Evolutionary conservation across 2,113 vertebrate genomes (phyloP), one percentile per base, ranked within the genome.

Genomic region (Gadus chalcogrammus): DNA sequence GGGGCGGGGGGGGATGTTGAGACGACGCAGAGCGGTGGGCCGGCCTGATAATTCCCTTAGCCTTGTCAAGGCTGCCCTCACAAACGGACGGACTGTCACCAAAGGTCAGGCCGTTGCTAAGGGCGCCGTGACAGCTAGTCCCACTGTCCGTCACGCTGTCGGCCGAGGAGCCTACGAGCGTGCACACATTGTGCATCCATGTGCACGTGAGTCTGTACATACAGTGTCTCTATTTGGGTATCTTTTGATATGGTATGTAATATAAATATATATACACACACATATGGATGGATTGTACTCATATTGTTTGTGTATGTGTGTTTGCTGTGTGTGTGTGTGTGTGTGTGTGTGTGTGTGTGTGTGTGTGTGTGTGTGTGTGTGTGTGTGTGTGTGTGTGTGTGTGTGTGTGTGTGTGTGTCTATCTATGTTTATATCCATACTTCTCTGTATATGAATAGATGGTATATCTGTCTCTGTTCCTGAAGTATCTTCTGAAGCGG

Each of bases 1-100:
- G 20, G 20, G 20, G 20, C 1, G 20, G 70, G 70, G 68, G 77
- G 62, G 17, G 67, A 68, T 62, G 80, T 76, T 79, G 83, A 78
- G 81, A 80, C 68, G 79, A 82, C 59, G 75, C 82, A 82, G 79
- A 68, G 67, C 62, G 60, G 71, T 38, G 74, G 78, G 38, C 71
- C 11, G 79, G 76, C 70, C 68, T 85, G 76, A 78, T 85, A 79
- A 82, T 85, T 86, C 79, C 82, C 86, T 84, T 76, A 77, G 84
- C 73, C 74, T 84, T 77, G 68, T 68, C 73, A 77, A 82, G 56
- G 77, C 82, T 35, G 74, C 59, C 61, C 79, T 64, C 75, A 87
- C 81, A 88, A 88, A 82, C 80, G 77, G 81, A 85, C 64, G 83
- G 83, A 85, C 85, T 88, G 84, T 85, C 73, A 80, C 67, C 61